These are phyloP conservation scores for Cinara cedri DNA, from an alignment of 2,888 invertebrate genomes.

Conservation along the genomic window DNA sequence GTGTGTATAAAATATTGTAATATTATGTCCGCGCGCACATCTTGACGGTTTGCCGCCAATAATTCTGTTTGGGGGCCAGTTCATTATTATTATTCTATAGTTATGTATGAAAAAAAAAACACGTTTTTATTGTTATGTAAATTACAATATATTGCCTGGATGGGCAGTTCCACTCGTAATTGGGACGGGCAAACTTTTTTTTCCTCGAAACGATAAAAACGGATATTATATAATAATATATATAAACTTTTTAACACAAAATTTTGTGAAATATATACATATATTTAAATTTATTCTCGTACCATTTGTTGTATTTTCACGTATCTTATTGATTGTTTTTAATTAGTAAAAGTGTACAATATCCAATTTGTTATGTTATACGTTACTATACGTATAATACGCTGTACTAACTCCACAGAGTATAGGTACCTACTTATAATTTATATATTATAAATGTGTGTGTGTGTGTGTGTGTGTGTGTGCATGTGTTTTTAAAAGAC, in stretches of 20 bases:
- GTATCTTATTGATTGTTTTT: background rate
- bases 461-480: too few relatives aligned
- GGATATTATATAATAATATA: too few relatives aligned
- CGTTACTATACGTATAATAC: too few relatives aligned
- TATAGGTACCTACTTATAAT: too few relatives aligned
- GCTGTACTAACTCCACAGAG: too few relatives aligned
- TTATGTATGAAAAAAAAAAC: conserved; percentile 25
- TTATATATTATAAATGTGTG: too few relatives aligned
- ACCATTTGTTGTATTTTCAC: too few relatives aligned
- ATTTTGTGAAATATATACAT: too few relatives aligned
- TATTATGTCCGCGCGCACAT: background rate
- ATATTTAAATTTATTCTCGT: too few relatives aligned
- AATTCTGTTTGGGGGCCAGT: conserved; percentile 15
- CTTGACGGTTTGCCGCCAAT: background rate
- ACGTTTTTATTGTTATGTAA: conserved; percentile 48
- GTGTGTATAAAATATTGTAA: background rate
- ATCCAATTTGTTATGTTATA: too few relatives aligned
- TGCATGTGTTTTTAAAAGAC: too few relatives aligned
- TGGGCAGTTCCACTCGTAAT: conserved; percentile 18
- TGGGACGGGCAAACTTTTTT: conserved; percentile 29
- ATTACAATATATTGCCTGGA: conserved; percentile 20
- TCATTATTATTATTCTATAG: conserved; percentile 31
- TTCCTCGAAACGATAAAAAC: conserved; percentile 9
- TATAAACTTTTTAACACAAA: too few relatives aligned
- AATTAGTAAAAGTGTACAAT: background rate